phyloP scores from a whole-genome alignment of 2,888 invertebrate species.

The Dasysyrphus albostriatus region DNA sequence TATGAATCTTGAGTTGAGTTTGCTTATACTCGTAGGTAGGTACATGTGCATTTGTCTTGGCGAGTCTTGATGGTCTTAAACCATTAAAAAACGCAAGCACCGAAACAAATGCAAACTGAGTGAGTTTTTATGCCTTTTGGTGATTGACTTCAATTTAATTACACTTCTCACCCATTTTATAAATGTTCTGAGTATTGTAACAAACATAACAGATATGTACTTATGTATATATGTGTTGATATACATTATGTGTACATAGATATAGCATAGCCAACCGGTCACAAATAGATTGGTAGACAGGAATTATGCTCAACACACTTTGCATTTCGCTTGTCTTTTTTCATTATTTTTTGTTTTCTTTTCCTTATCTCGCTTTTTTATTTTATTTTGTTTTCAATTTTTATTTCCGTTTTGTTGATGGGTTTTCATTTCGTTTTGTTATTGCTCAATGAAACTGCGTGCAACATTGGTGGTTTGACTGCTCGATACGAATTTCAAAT shows the following conservation, averaged over 20 bases:
- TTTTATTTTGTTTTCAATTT: conserved; percentile 53
- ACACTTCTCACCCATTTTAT: conserved; percentile 61
- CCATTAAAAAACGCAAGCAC: conserved; percentile 35
- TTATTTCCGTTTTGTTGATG: conserved; percentile 69
- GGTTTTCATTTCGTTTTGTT: conserved; percentile 62
- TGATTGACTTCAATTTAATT: conserved; percentile 75
- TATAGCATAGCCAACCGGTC: not conserved
- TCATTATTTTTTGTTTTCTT: not conserved
- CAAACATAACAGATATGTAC: not conserved
- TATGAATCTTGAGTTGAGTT: conserved; percentile 41
- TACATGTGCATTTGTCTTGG: conserved; percentile 16
- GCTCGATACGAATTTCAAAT: conserved; percentile 41
- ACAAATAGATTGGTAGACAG: conserved; percentile 45
- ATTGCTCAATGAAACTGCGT: conserved; percentile 51
- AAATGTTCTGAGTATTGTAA: conserved; percentile 36
- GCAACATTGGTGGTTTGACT: conserved; percentile 6
- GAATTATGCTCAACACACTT: conserved; percentile 67
- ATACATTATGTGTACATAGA: not conserved
- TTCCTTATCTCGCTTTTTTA: conserved; percentile 25
- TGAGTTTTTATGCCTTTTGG: conserved; percentile 65
- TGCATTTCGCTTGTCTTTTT: conserved; percentile 28
- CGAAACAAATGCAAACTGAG: conserved; percentile 61
- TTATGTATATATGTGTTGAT: not conserved
- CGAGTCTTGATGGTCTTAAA: conserved; percentile 32
- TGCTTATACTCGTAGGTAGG: conserved; percentile 2